Conservation (phyloP, 2,888 invertebrate genomes). For the Schrankia costaestrigalis region DNA sequence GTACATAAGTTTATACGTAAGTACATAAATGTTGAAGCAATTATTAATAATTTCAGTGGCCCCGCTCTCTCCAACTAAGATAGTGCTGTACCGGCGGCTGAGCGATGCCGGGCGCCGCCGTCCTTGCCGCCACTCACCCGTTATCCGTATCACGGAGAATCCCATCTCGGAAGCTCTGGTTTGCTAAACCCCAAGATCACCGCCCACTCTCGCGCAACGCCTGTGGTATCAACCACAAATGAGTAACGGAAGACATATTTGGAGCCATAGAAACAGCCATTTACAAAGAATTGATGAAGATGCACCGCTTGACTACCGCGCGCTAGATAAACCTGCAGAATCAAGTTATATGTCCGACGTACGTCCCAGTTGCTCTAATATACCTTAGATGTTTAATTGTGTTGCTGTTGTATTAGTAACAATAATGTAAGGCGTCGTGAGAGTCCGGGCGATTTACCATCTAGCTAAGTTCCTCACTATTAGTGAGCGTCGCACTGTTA, state of each 20-base stretch:
- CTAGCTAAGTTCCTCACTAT: conserved; percentile 29
- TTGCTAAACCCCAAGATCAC: conserved; percentile 76
- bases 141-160: conserved; percentile 89
- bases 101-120: conserved; percentile 73
- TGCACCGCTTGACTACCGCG: not conserved
- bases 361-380: not conserved
- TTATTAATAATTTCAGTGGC: conserved; percentile 78
- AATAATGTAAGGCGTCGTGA: not conserved
- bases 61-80: conserved; percentile 85
- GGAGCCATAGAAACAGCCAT: not conserved
- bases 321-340: too few species aligned
- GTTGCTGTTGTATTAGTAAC: not conserved
- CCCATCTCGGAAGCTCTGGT: conserved; percentile 88
- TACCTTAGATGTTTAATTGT: not conserved
- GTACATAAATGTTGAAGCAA: not conserved
- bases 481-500: conserved; percentile 32
- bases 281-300: conserved; percentile 4
- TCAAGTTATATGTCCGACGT: not conserved
- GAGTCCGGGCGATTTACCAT: conserved; percentile 16
- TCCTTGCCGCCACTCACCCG: conserved; percentile 76
- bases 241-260: not conserved
- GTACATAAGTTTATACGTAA: too few species aligned
- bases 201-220: conserved; percentile 3
- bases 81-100: conserved; percentile 83
- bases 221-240: not conserved